Percentiles rank a stretch among this genome's conserved stretches.
phyloP scores from a whole-genome alignment of 2,888 invertebrate species.

The Stenoptilia bipunctidactyla region DNA sequence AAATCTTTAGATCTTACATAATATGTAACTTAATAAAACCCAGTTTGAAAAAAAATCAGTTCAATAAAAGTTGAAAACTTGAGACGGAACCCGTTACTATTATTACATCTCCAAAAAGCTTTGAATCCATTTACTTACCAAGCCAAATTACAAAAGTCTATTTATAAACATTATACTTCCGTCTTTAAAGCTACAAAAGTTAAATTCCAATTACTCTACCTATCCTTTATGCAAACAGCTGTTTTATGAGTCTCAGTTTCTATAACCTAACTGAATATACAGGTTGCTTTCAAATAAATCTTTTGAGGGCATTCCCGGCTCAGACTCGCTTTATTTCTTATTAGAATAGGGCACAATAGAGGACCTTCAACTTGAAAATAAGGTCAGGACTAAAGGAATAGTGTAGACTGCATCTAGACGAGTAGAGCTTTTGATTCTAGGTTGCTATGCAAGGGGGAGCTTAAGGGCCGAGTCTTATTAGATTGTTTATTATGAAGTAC shows the following conservation, averaged over 20 bases:
- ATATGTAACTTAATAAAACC: no score
- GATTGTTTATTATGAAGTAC: no score
- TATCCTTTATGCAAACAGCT: constrained; percentile 31
- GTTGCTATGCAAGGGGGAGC: constrained; percentile 28
- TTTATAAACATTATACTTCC: no score
- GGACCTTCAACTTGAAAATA: constrained; percentile 63
- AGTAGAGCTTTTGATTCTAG: constrained; percentile 31
- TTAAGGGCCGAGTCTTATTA: constrained; percentile 10
- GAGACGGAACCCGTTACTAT: no score
- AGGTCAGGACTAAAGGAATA: constrained; percentile 45
- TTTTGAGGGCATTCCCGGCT: constrained; percentile 37
- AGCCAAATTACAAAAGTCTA: no score
- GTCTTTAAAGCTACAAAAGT: no score
- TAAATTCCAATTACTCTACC: no score
- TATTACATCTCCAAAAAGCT: no score
- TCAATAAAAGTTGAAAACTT: no score
- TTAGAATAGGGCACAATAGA: constrained; percentile 31
- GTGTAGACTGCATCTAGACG: constrained; percentile 49
- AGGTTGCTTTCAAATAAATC: constrained; percentile 50
- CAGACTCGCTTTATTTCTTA: constrained; percentile 40
- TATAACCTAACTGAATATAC: constrained; percentile 60
- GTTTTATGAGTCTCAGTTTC: constrained; percentile 24
- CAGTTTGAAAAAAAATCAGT: no score
- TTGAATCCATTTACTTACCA: no score
- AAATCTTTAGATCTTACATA: no score